phyloP scores from a whole-genome alignment of 2,888 invertebrate genomes.

The Autographa gamma region DNA sequence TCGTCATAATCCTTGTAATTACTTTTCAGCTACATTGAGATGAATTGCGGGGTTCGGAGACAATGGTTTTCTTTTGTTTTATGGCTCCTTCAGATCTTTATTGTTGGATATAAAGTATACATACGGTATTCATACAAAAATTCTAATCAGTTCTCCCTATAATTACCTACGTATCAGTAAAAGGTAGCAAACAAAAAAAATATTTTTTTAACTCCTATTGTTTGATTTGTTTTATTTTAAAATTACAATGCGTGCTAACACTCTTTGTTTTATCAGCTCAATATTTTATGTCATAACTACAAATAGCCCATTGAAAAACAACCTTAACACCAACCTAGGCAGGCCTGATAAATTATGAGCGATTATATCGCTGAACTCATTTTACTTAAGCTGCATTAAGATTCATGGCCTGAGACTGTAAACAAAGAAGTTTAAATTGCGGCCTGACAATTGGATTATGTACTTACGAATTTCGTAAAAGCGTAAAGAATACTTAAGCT shows the following conservation, averaged over 20 bases:
- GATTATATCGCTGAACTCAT: conserved; percentile 40
- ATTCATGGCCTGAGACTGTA: conserved; percentile 62
- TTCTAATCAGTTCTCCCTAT: no score
- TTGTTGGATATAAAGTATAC: not conserved
- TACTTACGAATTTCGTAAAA: conserved; percentile 61
- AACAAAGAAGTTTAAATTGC: conserved; percentile 71
- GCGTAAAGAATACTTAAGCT: conserved; percentile 48
- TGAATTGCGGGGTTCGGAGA: conserved; percentile 10
- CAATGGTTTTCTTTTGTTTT: not conserved
- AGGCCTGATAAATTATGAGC: conserved; percentile 39
- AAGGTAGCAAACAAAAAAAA: no score
- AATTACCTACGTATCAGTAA: no score
- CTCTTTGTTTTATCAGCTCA: no score
- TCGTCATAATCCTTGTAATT: conserved; percentile 46
- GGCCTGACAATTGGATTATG: conserved; percentile 61
- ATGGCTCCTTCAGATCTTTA: not conserved
- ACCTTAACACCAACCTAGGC: conserved; percentile 23
- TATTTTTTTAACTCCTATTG: no score
- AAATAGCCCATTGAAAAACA: conserved; percentile 11
- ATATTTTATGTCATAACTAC: not conserved
- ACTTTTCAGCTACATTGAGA: conserved; percentile 26
- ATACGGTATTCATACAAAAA: no score
- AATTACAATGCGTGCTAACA: no score
- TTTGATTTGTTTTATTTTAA: no score
- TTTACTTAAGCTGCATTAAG: conserved; percentile 52